phyloP scores from a whole-genome alignment of 2,113 vertebrate species.

The Meriones unguiculatus region DNA sequence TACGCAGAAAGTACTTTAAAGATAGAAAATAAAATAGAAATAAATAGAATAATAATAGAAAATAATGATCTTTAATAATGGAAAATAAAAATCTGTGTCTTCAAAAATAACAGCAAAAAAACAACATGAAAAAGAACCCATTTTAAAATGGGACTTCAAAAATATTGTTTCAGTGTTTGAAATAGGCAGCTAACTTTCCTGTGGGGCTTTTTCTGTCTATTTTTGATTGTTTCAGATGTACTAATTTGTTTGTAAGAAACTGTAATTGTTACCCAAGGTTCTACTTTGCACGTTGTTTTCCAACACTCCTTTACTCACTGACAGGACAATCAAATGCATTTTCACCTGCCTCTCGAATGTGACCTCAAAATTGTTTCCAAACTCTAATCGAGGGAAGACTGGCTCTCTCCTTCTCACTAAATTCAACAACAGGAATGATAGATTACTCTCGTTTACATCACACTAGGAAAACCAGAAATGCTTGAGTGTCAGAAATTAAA shows the following conservation, averaged over 20 bases:
- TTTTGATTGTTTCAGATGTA: neutral
- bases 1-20: neutral
- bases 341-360: conserved; percentile 36
- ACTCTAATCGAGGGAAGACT: neutral
- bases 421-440: neutral
- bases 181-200: neutral
- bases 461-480: neutral
- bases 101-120: neutral
- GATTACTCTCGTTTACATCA: neutral
- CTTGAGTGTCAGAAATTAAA: neutral
- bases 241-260: neutral
- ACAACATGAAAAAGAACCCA: neutral
- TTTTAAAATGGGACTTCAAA: neutral
- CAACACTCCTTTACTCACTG: neutral
- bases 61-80: neutral
- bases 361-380: neutral
- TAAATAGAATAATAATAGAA: neutral
- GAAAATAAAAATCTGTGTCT: neutral
- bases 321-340: neutral
- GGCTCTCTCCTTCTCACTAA: neutral
- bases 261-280: neutral
- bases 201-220: neutral
- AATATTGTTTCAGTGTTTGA: neutral
- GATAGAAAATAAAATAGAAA: neutral
- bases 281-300: conserved; percentile 1